phyloP scores from a whole-genome alignment of 1,140 invertebrate genomes.

The Diabrotica virgifera region DNA sequence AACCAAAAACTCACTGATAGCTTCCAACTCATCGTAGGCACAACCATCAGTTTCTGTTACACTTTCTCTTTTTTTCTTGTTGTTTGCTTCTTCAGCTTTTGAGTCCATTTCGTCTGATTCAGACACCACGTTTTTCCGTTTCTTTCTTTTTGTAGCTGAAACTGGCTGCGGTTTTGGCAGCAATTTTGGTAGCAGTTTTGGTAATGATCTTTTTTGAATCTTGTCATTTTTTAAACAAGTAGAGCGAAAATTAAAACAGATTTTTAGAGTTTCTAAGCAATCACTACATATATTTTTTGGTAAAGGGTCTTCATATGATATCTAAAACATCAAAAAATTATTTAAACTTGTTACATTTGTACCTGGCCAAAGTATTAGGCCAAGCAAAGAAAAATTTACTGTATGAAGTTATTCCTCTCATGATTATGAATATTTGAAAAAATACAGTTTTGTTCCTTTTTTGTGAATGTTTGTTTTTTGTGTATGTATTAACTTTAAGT shows the following conservation, averaged over 20 bases:
- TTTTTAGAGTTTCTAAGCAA: constrained; percentile 28
- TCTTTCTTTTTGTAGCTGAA: background rate
- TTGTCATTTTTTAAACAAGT: constrained; percentile 18
- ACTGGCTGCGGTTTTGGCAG: background rate
- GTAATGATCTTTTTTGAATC: background rate
- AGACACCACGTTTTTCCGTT: background rate
- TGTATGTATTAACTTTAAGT: no score
- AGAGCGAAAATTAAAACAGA: constrained; percentile 19
- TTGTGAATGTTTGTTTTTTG: no score
- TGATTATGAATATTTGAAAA: no score
- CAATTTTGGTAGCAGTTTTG: background rate
- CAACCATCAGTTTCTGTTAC: no score
- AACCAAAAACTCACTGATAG: background rate
- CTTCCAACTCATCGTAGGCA: background rate
- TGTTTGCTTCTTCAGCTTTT: background rate
- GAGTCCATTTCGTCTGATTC: no score
- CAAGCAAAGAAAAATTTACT: no score
- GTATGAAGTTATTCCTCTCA: no score
- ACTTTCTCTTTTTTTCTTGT: background rate
- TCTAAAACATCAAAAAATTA: constrained; percentile 21
- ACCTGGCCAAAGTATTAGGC: no score
- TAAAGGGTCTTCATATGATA: constrained; percentile 31
- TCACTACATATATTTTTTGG: constrained; percentile 36
- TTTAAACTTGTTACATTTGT: no score
- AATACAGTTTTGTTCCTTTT: no score